Evolutionary conservation across 1,140 invertebrate genomes (phyloP).

Genomic region (Heliconius congener): DNA sequence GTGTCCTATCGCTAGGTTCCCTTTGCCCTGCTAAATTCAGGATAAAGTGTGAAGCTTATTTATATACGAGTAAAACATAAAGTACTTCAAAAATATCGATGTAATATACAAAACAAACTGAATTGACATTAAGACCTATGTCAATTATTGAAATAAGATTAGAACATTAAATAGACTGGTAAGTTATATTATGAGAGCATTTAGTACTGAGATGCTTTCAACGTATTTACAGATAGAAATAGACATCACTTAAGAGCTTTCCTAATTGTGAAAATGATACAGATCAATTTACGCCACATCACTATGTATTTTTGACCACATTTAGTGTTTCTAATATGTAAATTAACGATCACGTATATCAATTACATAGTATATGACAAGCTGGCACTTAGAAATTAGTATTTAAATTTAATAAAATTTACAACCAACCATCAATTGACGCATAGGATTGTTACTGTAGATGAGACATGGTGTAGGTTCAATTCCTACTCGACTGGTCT

Average conservation of each 20-base stretch:
- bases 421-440: too few species aligned
- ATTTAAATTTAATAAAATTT: too few species aligned
- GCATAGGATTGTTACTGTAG: too few species aligned
- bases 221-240: not conserved
- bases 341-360: not conserved
- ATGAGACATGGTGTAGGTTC: too few species aligned
- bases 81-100: too few species aligned
- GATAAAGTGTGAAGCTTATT: too few species aligned
- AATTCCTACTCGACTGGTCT: too few species aligned
- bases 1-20: too few species aligned
- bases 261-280: not conserved
- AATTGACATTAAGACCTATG: not conserved
- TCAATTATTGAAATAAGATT: not conserved
- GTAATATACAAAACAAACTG: not conserved
- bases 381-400: too few species aligned
- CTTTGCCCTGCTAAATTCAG: too few species aligned
- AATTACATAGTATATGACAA: too few species aligned
- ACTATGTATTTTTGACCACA: not conserved
- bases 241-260: not conserved
- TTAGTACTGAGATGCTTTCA: not conserved
- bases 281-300: not conserved
- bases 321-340: not conserved
- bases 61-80: too few species aligned
- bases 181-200: not conserved
- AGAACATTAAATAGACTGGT: not conserved